Conservation (phyloP, 2,797 vertebrate species). For the Sebastes miniatus region DNA sequence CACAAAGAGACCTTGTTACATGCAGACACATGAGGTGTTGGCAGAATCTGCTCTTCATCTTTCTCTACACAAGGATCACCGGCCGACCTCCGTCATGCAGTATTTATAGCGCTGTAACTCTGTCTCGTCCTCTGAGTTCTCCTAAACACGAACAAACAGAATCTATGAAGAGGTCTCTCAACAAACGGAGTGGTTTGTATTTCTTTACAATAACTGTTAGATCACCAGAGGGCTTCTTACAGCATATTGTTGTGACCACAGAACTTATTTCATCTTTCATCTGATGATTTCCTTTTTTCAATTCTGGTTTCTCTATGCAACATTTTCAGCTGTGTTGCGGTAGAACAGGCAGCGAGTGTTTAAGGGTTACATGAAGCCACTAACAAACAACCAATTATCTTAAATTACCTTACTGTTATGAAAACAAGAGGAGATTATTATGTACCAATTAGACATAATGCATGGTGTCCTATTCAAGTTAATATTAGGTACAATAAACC, state of each 20-base stretch:
- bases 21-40: background rate
- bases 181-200: background rate
- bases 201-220: background rate
- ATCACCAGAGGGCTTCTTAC: background rate
- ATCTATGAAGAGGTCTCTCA: background rate
- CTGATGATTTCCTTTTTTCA: background rate
- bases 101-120: background rate
- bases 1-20: conserved; percentile 24
- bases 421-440: background rate
- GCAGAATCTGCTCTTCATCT: conserved; percentile 26
- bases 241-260: background rate
- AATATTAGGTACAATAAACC: background rate
- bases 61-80: background rate
- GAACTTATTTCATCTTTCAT: background rate
- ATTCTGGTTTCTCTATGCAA: background rate
- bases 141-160: conserved; percentile 1
- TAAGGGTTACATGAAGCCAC: background rate
- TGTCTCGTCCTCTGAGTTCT: background rate
- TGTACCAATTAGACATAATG: background rate
- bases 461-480: background rate
- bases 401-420: background rate
- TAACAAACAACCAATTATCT: background rate
- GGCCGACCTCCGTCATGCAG: background rate
- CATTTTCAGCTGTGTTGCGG: background rate
- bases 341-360: background rate